These are phyloP conservation scores for Hemitrygon akajei DNA, from an alignment of 2,797 vertebrate species.

Conservation along the genomic window DNA sequence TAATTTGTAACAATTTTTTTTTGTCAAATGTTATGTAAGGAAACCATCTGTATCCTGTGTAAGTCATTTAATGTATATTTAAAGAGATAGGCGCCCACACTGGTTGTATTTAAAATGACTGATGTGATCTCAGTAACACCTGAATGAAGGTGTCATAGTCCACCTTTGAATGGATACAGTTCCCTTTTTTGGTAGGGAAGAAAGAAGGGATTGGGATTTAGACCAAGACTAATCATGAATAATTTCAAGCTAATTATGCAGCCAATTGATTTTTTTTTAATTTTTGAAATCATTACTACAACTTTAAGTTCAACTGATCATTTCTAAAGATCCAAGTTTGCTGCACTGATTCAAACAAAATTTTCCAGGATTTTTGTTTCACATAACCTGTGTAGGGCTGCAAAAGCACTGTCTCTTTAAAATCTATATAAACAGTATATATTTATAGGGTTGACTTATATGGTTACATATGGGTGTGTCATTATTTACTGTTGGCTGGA, in stretches of 20 bases:
- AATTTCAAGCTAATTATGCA: not conserved
- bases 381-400: slow-evolving; percentile 35
- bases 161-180: not conserved
- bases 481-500: slow-evolving; percentile 37
- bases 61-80: slow-evolving; percentile 36
- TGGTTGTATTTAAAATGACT: slow-evolving; percentile 10
- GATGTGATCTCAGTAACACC: not conserved
- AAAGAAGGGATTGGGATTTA: not conserved
- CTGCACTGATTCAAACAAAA: slow-evolving; percentile 29
- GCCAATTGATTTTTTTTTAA: not conserved
- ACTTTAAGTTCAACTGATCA: not conserved
- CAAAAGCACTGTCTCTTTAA: slow-evolving; percentile 37
- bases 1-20: slow-evolving; percentile 32
- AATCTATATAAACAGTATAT: slow-evolving; percentile 34
- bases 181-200: not conserved
- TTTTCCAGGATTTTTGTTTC: not conserved
- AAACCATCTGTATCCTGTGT: slow-evolving; percentile 37
- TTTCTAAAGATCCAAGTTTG: not conserved
- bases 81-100: slow-evolving; percentile 35
- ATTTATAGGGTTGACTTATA: slow-evolving; percentile 38
- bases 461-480: slow-evolving; percentile 38
- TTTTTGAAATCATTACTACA: not conserved
- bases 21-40: slow-evolving; percentile 34
- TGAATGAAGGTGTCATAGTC: not conserved
- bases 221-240: not conserved